Evolutionary conservation across 2,113 vertebrate genomes (phyloP).

Genomic region (Cariama cristata): DNA sequence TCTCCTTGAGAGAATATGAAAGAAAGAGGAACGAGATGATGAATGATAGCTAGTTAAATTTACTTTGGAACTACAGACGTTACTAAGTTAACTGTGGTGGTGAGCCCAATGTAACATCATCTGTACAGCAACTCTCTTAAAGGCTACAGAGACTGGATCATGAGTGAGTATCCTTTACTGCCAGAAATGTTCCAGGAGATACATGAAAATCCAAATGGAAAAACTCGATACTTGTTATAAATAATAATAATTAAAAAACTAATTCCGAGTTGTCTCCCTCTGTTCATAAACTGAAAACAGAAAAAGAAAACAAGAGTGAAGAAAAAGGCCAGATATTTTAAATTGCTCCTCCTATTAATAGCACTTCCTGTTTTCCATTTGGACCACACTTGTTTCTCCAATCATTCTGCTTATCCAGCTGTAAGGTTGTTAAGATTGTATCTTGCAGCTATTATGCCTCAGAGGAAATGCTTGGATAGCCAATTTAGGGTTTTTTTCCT

Average conservation of each 20-base stretch:
- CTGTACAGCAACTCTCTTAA: not conserved
- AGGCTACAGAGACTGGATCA: not conserved
- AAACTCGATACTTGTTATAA: not conserved
- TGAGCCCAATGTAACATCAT: not conserved
- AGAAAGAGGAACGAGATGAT: not conserved
- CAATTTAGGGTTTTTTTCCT: not conserved
- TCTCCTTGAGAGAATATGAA: not conserved
- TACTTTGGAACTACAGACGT: not conserved
- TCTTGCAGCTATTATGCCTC: slow-evolving; percentile 16
- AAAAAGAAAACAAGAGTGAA: not conserved
- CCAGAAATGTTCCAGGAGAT: not conserved
- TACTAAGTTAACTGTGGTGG: not conserved
- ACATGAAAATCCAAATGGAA: not conserved
- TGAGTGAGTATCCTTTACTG: not conserved
- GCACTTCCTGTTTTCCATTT: slow-evolving; percentile 21
- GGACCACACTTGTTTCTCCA: not conserved
- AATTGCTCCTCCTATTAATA: slow-evolving; percentile 9
- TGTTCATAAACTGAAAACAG: not conserved
- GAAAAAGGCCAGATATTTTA: not conserved
- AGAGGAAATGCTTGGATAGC: slow-evolving; percentile 15
- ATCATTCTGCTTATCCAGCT: slow-evolving; percentile 41
- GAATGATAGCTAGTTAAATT: not conserved
- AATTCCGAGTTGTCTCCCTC: not conserved
- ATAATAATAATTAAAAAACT: not conserved
- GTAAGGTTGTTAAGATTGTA: slow-evolving; percentile 29